Evolutionary conservation across 2,797 vertebrate species (phyloP), one percentile per base, ranked within the genome.

Genomic region (Hippopotamyrus pictus): DNA sequence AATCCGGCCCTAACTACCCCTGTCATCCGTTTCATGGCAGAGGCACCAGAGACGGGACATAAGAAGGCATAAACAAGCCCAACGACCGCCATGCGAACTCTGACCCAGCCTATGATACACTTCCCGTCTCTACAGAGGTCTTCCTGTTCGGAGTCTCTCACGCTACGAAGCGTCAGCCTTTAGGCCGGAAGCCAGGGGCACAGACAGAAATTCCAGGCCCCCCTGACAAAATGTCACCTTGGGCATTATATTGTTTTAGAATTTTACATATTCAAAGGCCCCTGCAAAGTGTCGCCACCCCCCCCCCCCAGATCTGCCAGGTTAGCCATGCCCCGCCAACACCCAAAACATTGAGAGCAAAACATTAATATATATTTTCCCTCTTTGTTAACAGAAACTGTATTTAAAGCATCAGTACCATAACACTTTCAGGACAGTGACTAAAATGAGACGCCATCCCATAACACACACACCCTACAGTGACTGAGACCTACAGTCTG

Each of bases 51-150:
- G 89, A 91, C 19, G 22, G 25, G 73, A 87, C 51, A 84, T 65
- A 9, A 91, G 87, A 91, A 33, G 37, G 7, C 82, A 37, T 11
- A 76, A 92, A 94, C 94, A 94, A 93, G 91, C 93, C 94, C 92
- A 92, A 91, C 89, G 91, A 90, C 91, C 87, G 91, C 89, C 91
- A 95, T 95, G 93, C 92, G 95, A 94, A 94, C 94, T 91, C 91
- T 91, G 92, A 92, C 92, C 92, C 93, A 93, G 93, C 93, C 90
- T 90, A 65, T 82, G 90, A 91, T 90, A 92, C 91, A 19, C 19
- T 54, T 86, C 91, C 88, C 90, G 89, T 54, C 92, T 90, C 91
- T 90, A 91, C 92, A 22, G 48, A 53, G 84, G 50, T 33, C 76
- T 82, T 85, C 44, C 50, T 85, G 50, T 85, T 6, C 11, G 1